Percentiles rank a stretch among this genome's conserved stretches.
phyloP scores from a whole-genome alignment of 2,797 vertebrate species.

The Sebastiscus tertius region DNA sequence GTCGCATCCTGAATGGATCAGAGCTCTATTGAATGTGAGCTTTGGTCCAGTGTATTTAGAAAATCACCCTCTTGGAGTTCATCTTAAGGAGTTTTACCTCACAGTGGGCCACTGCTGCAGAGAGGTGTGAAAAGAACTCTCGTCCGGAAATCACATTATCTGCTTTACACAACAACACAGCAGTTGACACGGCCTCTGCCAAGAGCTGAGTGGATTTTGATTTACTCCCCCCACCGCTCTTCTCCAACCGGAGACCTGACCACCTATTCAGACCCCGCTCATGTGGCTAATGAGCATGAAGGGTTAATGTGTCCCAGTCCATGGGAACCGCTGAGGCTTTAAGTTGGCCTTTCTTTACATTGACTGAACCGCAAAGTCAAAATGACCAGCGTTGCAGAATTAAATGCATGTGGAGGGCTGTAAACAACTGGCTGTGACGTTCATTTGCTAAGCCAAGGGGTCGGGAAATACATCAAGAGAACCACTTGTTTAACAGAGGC shows the following conservation, averaged over 20 bases:
- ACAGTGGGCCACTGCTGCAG: slow-evolving; percentile 31
- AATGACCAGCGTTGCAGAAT: slow-evolving; percentile 73
- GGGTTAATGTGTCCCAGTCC: slow-evolving; percentile 68
- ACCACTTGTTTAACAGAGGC: slow-evolving; percentile 2
- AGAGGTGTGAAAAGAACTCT: slow-evolving; percentile 50
- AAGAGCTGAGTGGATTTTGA: slow-evolving; percentile 47
- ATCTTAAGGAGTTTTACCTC: slow-evolving; percentile 50
- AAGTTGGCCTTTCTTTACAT: slow-evolving; percentile 62
- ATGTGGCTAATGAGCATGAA: slow-evolving; percentile 62
- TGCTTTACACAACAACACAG: slow-evolving; percentile 65
- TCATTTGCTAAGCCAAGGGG: slow-evolving; percentile 26
- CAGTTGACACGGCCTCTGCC: slow-evolving; percentile 51
- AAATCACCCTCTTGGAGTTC: slow-evolving; percentile 48
- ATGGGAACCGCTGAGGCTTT: slow-evolving; percentile 66
- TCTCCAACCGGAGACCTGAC: slow-evolving; percentile 45
- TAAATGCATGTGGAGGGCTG: slow-evolving; percentile 70
- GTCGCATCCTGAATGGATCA: slow-evolving; percentile 40
- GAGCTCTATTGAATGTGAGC: slow-evolving; percentile 23
- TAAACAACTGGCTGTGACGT: slow-evolving; percentile 54
- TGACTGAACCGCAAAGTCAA: slow-evolving; percentile 64
- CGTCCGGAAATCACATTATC: slow-evolving; percentile 75
- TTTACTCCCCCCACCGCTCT: slow-evolving; percentile 27
- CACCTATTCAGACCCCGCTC: slow-evolving; percentile 59
- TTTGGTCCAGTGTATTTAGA: slow-evolving; percentile 46
- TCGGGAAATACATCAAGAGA: slow-evolving; percentile 12